Conservation (phyloP, 2,113 vertebrate genomes). For the Cebus imitator region DNA sequence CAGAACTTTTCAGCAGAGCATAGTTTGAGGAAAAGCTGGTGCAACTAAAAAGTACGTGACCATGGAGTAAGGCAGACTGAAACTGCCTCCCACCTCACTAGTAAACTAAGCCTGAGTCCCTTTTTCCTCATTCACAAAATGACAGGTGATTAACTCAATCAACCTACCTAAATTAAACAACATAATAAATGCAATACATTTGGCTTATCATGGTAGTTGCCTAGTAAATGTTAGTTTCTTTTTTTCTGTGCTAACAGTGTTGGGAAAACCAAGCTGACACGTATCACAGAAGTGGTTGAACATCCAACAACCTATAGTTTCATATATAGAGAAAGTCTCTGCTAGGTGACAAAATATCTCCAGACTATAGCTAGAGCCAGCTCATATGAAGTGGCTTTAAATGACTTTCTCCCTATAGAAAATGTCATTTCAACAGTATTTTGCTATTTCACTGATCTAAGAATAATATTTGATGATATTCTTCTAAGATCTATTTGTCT, state of each 20-base stretch:
- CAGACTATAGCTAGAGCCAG: not conserved
- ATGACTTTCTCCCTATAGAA: not conserved
- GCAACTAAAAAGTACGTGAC: not conserved
- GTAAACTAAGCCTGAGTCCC: not conserved
- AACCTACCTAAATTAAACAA: not conserved
- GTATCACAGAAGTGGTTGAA: not conserved
- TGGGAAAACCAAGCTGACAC: not conserved
- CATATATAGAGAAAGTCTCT: not conserved
- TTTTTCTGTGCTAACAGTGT: not conserved
- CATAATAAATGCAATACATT: not conserved
- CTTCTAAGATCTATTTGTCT: constrained; percentile 36
- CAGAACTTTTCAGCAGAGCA: not conserved
- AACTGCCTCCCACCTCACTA: not conserved
- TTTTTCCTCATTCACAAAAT: constrained; percentile 11
- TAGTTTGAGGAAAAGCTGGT: not conserved
- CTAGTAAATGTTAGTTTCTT: not conserved
- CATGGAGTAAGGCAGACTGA: not conserved
- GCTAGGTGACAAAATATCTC: not conserved
- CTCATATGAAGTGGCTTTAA: not conserved
- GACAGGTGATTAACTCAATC: not conserved
- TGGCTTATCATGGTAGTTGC: not conserved
- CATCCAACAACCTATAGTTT: not conserved
- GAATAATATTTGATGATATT: constrained; percentile 39
- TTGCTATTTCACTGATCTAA: constrained; percentile 11
- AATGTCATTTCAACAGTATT: not conserved